phyloP scores from a whole-genome alignment of 2,888 invertebrate species.

The Platynereis dumerilii region DNA sequence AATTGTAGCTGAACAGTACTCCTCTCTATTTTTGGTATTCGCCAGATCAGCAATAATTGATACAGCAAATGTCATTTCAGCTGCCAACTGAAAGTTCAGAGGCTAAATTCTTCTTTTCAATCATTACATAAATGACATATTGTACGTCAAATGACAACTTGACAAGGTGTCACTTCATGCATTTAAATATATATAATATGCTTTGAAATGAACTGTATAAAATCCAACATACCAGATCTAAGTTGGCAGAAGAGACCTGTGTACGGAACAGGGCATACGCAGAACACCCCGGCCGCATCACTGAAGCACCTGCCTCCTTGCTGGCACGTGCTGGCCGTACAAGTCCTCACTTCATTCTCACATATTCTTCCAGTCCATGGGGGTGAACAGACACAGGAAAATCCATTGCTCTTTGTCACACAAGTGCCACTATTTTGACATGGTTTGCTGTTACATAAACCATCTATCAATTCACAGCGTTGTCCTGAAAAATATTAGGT shows the following conservation, averaged over 20 bases:
- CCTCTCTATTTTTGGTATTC: too few species aligned
- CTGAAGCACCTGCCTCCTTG: constrained; percentile 36
- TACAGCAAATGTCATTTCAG: too few species aligned
- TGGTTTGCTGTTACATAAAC: constrained; percentile 30
- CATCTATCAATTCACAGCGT: constrained; percentile 22
- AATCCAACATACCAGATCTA: constrained; percentile 22
- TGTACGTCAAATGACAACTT: too few species aligned
- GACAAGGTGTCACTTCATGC: too few species aligned
- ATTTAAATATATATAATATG: too few species aligned
- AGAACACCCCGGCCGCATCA: constrained; percentile 43
- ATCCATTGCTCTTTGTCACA: constrained; percentile 28
- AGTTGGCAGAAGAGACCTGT: constrained; percentile 42
- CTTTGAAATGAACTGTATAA: too few species aligned
- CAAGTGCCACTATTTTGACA: constrained; percentile 41
- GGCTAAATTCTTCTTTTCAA: too few species aligned
- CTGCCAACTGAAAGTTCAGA: too few species aligned
- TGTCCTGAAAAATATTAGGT: constrained; percentile 21
- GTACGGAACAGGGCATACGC: constrained; percentile 36
- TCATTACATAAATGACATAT: too few species aligned
- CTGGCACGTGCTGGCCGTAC: constrained; percentile 33
- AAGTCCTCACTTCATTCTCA: constrained; percentile 32
- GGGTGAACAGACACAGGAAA: constrained; percentile 38
- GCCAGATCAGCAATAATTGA: too few species aligned
- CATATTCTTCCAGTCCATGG: constrained; percentile 38
- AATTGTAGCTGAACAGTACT: too few species aligned